Evolutionary conservation across 2,888 invertebrate genomes (phyloP).

Genomic region (Phlogophora meticulosa): DNA sequence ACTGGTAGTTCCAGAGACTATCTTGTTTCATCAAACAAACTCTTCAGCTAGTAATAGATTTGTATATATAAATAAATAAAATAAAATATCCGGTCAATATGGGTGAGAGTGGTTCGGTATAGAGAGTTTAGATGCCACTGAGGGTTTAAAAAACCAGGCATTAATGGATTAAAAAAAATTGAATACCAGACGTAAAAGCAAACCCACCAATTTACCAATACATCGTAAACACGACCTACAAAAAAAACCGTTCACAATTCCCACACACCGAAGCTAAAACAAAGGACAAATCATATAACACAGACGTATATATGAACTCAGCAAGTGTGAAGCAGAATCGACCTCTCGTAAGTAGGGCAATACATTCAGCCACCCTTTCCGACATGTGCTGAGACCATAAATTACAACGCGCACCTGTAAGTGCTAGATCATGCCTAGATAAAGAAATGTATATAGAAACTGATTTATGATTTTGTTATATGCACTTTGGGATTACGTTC

Average conservation of each 20-base stretch:
- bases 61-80: no score
- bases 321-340: slow-evolving; percentile 78
- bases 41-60: no score
- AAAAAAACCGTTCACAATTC: slow-evolving; percentile 26
- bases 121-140: no score
- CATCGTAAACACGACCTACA: slow-evolving; percentile 9
- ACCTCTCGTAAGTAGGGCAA: slow-evolving; percentile 83
- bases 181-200: background rate
- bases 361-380: slow-evolving; percentile 83
- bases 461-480: slow-evolving; percentile 77
- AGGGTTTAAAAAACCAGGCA: no score
- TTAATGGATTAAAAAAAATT: no score
- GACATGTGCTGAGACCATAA: slow-evolving; percentile 84
- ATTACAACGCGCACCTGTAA: slow-evolving; percentile 86
- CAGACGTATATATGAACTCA: slow-evolving; percentile 54
- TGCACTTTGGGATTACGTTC: slow-evolving; percentile 65
- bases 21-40: no score
- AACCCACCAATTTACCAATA: background rate
- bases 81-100: no score
- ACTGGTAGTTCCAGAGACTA: no score
- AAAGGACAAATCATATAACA: slow-evolving; percentile 64
- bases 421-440: slow-evolving; percentile 84
- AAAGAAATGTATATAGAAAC: slow-evolving; percentile 81
- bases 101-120: no score
- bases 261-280: slow-evolving; percentile 30